A percentile compares a stretch with the other conserved stretches of the same genome.
phyloP scores from a whole-genome alignment of 2,113 vertebrate species.

The Labeo rohita region DNA sequence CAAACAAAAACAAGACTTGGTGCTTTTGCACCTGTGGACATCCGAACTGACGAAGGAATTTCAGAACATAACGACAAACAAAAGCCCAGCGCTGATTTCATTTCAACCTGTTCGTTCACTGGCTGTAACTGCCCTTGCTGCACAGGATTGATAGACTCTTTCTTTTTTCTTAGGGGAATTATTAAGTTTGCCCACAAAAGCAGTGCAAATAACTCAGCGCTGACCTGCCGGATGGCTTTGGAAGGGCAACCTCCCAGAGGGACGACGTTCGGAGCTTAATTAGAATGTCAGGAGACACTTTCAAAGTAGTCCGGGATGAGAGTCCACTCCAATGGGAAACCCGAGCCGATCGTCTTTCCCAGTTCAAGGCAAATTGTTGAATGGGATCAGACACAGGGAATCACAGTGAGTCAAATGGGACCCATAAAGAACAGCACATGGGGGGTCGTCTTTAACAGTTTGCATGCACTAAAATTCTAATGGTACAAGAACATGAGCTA shows the following conservation, averaged over 20 bases:
- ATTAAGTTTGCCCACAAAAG: conserved; percentile 68
- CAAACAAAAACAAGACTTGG: conserved; percentile 67
- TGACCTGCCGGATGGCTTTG: conserved; percentile 69
- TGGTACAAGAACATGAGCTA: conserved; percentile 48
- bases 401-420: conserved; percentile 59
- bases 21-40: conserved; percentile 74
- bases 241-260: conserved; percentile 72
- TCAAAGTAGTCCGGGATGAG: conserved; percentile 76
- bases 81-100: conserved; percentile 1
- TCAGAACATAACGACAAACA: conserved; percentile 18
- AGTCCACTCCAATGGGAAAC: conserved; percentile 75
- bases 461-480: conserved; percentile 30
- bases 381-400: conserved; percentile 72
- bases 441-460: conserved; percentile 71
- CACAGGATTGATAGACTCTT: conserved; percentile 71
- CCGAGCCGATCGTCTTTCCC: conserved; percentile 78
- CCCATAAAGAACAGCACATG: conserved; percentile 65
- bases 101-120: not conserved
- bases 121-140: conserved; percentile 47
- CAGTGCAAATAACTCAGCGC: conserved; percentile 70
- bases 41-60: conserved; percentile 24
- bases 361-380: conserved; percentile 82
- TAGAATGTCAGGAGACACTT: conserved; percentile 78
- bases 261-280: conserved; percentile 81
- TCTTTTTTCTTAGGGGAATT: conserved; percentile 77